Evolutionary conservation across 1,140 invertebrate species (phyloP).

Genomic region (Aleiodes sp.): DNA sequence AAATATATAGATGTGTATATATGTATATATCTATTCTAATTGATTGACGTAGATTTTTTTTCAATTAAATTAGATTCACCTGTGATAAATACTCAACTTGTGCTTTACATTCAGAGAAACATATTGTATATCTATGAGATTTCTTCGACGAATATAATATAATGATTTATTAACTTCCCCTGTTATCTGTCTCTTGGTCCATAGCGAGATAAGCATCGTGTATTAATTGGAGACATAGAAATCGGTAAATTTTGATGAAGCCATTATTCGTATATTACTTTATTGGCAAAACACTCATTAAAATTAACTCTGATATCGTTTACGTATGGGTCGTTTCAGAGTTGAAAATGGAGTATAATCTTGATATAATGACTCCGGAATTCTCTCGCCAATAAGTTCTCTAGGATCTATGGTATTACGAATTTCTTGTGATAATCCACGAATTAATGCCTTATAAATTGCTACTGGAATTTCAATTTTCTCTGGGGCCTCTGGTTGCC

Average conservation of each 20-base stretch:
- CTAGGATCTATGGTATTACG: conserved; percentile 29
- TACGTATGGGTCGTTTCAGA: conserved; percentile 13
- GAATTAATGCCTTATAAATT: conserved; percentile 42
- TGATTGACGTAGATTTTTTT: no score
- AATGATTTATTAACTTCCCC: no score
- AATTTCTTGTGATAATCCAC: conserved; percentile 37
- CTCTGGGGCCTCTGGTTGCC: conserved; percentile 20
- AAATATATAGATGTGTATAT: no score
- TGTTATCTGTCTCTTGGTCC: no score
- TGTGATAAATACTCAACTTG: no score
- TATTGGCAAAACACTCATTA: not conserved
- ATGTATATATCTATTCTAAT: no score
- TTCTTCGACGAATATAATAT: no score
- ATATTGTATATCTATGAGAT: no score
- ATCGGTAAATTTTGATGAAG: not conserved
- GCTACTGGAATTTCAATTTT: conserved; percentile 41
- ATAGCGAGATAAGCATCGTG: no score
- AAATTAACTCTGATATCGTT: conserved; percentile 37
- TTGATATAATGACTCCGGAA: conserved; percentile 14
- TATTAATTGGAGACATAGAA: not conserved
- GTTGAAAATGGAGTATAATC: conserved; percentile 22
- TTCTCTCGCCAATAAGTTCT: not conserved
- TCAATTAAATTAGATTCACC: no score
- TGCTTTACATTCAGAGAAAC: no score
- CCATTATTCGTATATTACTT: not conserved